Evolutionary conservation across 2,797 vertebrate species (phyloP), one percentile per base, ranked within the genome.

Genomic region (Erpetoichthys calabaricus): DNA sequence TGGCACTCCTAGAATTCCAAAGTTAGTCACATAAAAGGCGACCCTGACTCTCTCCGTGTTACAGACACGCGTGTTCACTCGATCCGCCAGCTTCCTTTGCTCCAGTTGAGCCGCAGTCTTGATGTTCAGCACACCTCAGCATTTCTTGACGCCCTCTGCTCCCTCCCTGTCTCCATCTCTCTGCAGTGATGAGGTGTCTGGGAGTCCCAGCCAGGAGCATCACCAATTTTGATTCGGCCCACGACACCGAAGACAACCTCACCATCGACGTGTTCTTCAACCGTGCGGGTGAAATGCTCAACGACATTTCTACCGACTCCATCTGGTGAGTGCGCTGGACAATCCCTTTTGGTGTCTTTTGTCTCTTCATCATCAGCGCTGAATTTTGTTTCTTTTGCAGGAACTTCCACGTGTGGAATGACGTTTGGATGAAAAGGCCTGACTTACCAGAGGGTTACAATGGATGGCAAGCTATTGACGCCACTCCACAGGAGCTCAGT

Each of bases 221-320:
- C 47, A 76, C 68, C 1, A 74, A 67, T 61, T 82, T 80, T 4
- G 55, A 69, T 5, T 67, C 81, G 0, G 78, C 77, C 1, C 78
- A 80, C 0, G 77, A 81, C 1, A 80, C 79, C 0, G 69, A 80
- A 0, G 71, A 66, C 51, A 80, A 83, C 64, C 74, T 83, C 51
- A 75, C 8, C 2, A 64, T 79, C 41, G 79, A 81, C 2, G 0
- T 74, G 9, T 78, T 71, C 57, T 5, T 80, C 51, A 74, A 78
- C 0, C 69, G 76, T 4, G 47, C 0, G 0, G 74, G 73, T 60
- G 67, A 79, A 50, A 69, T 61, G 44, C 1, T 80, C 43, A 43
- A 63, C 1, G 4, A 45, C 0, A 3, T 68, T n/a, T 63, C 67
- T 8, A 2, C 51, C 0, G 78, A 80, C 60, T 79, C 77, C 0